phyloP scores from a whole-genome alignment of 2,888 invertebrate genomes.

The Diarsia dahlii region DNA sequence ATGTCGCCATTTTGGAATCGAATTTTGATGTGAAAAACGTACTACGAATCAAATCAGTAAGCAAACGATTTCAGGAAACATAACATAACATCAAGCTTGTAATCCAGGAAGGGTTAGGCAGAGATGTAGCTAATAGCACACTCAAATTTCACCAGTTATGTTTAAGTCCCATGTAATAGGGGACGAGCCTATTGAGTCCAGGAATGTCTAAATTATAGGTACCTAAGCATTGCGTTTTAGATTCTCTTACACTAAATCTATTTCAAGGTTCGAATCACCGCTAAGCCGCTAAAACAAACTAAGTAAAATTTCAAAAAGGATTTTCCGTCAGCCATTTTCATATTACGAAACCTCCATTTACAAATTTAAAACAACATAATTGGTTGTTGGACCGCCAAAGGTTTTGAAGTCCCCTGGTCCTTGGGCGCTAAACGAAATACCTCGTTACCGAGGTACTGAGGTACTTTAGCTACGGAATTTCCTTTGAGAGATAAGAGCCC shows the following conservation, averaged over 20 bases:
- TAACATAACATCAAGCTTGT: too few relatives aligned
- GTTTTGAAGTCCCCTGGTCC: conserved; percentile 45
- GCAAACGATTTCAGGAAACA: neutral
- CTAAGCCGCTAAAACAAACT: conserved; percentile 36
- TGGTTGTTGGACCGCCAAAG: conserved; percentile 41
- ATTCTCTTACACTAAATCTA: neutral
- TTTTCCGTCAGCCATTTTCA: conserved; percentile 29
- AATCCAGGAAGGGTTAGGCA: too few relatives aligned
- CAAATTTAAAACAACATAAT: conserved; percentile 48
- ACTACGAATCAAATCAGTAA: neutral
- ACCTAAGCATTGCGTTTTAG: too few relatives aligned
- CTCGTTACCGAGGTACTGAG: conserved; percentile 43
- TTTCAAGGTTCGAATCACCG: conserved; percentile 13
- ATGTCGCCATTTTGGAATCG: neutral
- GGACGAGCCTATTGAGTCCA: too few relatives aligned
- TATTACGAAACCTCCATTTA: conserved; percentile 26
- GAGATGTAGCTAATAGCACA: too few relatives aligned
- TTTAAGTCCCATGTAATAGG: too few relatives aligned
- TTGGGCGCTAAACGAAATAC: conserved; percentile 61
- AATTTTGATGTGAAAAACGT: neutral
- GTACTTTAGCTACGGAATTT: conserved; percentile 67
- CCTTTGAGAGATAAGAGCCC: conserved; percentile 62
- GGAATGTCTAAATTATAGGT: too few relatives aligned
- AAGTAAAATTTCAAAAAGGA: conserved; percentile 23
- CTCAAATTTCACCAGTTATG: too few relatives aligned